Evolutionary conservation across 2,797 vertebrate genomes (phyloP), one percentile per base, ranked within the genome.

Genomic region (Mallotus villosus): DNA sequence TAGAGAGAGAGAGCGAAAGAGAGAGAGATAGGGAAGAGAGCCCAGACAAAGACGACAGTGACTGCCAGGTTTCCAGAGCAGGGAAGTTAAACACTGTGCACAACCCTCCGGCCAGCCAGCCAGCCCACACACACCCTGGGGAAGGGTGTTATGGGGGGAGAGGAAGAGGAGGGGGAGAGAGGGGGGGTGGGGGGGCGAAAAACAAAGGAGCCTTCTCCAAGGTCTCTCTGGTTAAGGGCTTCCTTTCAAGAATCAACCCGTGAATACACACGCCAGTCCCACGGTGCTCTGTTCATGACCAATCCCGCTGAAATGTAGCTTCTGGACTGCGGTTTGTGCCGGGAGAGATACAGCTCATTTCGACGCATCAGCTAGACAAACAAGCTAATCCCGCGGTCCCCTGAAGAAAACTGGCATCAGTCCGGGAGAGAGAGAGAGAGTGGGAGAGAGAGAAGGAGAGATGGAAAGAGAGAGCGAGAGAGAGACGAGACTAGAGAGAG

Each of bases 41-140:
- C 41, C 67, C 73, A 83, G 78, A 92, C 91, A 91, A 92, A 92
- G 90, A 81, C 76, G 53, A 81, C 82, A 91, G 89, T 92, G 89
- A 90, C 77, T 77, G 89, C 83, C 86, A 87, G 85, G 83, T 89
- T 90, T 90, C 84, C 86, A 90, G 86, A 88, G 82, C 86, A 85
- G 85, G 83, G 84, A 81, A 84, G 87, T 90, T 91, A 88, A 91
- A 90, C 78, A 85, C 84, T 85, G 84, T 86, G 82, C 82, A 82
- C 88, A 88, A 89, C 87, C 89, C 87, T 81, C 86, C 83, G 85
- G 89, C 87, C 83, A 86, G 89, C 87, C 82, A 69, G 62, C 74
- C 67, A 34, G 32, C 32, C 32, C 32, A 34, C 81, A 83, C 82
- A 86, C 82, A 85, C 86, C 85, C 87, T 76, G 21, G 24, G 63